These are phyloP conservation scores for Siniperca obscura DNA, from an alignment of 2,797 vertebrate species.

Conservation along the genomic window DNA sequence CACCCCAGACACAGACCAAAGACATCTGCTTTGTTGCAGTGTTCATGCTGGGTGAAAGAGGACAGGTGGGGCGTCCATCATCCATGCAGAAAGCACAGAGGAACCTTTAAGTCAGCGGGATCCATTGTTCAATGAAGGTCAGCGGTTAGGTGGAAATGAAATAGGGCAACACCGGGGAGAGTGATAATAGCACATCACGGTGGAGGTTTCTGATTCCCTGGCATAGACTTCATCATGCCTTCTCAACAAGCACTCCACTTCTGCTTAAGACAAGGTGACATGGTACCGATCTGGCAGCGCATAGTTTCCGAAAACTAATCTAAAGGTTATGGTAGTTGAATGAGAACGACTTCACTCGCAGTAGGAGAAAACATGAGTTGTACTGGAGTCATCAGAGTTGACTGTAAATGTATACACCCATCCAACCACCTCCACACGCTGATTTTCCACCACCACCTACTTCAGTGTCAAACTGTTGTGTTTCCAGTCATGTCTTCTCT, in stretches of 20 bases:
- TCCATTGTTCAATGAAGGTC: constrained; percentile 86
- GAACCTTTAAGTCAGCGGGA: constrained; percentile 82
- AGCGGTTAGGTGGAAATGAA: constrained; percentile 79
- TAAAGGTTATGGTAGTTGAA: constrained; percentile 37
- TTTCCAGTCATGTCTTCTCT: constrained; percentile 35
- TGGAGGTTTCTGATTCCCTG: constrained; percentile 74
- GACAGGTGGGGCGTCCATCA: constrained; percentile 77
- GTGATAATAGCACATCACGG: constrained; percentile 77
- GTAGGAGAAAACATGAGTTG: constrained; percentile 9
- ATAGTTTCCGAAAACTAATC: constrained; percentile 1
- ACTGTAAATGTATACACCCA: constrained; percentile 15
- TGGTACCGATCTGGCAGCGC: neutral
- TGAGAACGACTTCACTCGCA: neutral
- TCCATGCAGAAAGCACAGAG: constrained; percentile 72
- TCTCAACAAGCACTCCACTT: constrained; percentile 41
- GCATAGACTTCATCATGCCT: constrained; percentile 56
- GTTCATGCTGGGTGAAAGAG: constrained; percentile 47
- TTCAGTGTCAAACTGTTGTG: constrained; percentile 3
- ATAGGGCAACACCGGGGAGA: constrained; percentile 81
- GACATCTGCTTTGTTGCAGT: constrained; percentile 44
- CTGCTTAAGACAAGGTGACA: constrained; percentile 55
- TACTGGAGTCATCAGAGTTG: constrained; percentile 17
- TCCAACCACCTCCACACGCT: neutral
- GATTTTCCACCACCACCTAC: constrained; percentile 23
- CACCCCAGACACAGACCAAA: constrained; percentile 39